Evolutionary conservation across 2,113 vertebrate genomes (phyloP).

Genomic region (Eonycteris spelaea): DNA sequence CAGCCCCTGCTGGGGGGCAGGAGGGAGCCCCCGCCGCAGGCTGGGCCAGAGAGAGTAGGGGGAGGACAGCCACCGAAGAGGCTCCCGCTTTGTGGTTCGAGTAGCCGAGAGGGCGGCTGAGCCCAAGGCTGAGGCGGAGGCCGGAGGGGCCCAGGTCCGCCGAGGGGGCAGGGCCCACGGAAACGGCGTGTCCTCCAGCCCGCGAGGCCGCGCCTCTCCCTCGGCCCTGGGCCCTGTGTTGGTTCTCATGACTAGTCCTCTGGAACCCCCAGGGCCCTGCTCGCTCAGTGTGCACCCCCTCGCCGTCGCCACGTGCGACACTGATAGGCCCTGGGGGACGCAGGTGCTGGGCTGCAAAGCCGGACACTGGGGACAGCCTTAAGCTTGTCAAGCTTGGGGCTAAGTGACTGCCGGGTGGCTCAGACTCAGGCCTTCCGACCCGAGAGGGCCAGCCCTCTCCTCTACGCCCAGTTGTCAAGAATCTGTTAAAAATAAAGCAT

Average conservation of each 20-base stretch:
- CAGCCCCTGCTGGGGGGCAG: too few relatives aligned
- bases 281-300: rapidly evolving
- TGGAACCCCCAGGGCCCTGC: too few relatives aligned
- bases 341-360: neutral
- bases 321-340: rapidly evolving
- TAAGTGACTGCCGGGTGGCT: neutral
- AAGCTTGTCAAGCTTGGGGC: rapidly evolving
- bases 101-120: neutral
- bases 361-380: neutral
- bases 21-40: too few relatives aligned
- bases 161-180: rapidly evolving
- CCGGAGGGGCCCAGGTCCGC: neutral
- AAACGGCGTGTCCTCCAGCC: rapidly evolving
- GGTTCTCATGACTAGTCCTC: rapidly evolving
- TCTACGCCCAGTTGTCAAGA: neutral
- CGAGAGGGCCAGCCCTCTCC: too few relatives aligned
- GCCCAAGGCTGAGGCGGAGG: too few relatives aligned
- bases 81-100: neutral
- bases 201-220: too few relatives aligned
- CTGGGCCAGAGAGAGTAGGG: too few relatives aligned
- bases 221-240: rapidly evolving
- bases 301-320: too few relatives aligned
- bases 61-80: neutral
- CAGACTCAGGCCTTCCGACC: neutral
- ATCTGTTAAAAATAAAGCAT: neutral